These are phyloP conservation scores for Agapornis canus DNA, from an alignment of 2,797 vertebrate genomes.

Conservation along the genomic window DNA sequence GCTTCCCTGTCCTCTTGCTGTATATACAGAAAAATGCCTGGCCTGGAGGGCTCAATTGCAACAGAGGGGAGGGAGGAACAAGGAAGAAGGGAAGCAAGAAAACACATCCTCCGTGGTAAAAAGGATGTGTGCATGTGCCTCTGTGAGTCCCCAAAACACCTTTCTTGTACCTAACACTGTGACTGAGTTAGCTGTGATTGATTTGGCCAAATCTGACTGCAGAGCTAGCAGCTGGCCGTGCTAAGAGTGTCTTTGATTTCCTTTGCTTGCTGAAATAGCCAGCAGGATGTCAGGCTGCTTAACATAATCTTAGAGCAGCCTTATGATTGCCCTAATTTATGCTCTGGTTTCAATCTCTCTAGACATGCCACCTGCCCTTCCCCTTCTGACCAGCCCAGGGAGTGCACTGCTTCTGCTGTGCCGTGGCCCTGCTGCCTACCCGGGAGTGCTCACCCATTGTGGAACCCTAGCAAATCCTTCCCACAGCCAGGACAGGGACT, in stretches of 20 bases:
- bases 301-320: neutral
- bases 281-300: neutral
- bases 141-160: neutral
- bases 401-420: accelerated
- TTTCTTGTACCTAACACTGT: neutral
- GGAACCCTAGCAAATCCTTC: neutral
- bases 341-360: neutral
- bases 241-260: neutral
- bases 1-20: neutral
- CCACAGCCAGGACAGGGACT: neutral
- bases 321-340: neutral
- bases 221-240: neutral
- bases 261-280: neutral
- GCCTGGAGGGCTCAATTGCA: neutral
- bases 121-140: neutral
- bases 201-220: neutral
- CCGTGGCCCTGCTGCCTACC: accelerated
- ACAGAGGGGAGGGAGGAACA: neutral
- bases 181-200: neutral
- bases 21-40: neutral
- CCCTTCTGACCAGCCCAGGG: neutral
- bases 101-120: neutral
- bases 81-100: neutral
- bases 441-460: accelerated
- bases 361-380: neutral